Base-by-base conservation (phyloP, 2,113 vertebrate genomes). In the Galbula dea region DNA sequence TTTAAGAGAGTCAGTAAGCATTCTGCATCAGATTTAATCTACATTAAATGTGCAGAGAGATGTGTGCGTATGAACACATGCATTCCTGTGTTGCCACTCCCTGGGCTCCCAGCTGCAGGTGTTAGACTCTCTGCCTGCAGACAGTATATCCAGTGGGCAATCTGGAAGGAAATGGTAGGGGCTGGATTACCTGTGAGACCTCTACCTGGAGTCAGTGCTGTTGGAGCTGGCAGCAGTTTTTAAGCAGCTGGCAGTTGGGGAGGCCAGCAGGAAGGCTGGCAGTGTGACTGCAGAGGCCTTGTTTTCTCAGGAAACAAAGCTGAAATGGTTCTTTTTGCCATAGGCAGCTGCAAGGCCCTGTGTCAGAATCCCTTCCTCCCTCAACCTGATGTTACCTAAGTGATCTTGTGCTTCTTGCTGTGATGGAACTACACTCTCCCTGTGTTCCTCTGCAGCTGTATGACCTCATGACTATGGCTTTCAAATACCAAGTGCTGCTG, bases 381-480 rank as follows among this genome's bases (percentile, higher is more conserved):
- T 46, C 32, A 36, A 12, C 0, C 0, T 23, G 46, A 32, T 6
- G 41, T 59, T 36, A 29, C 58, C 76, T 15, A 10, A 21, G 32
- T 3, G 1, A 3, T 21, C 19, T n/a, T 9, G 1, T 10, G 0
- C 34, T 4, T 12, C 14, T 16, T 48, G 27, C 7, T 48, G 43
- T 21, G 48, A 15, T 3, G 10, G 69, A 43, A 87, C 49, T 43
- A 26, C 21, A 0, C 2, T 45, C 52, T 62, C 63, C 52, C 74
- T 0, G 0, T 72, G 71, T 89, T 90, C 6, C 39, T 95, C 86
- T 90, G 51, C 98, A 99, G 99, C 98, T 99, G 7, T 99, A 99
- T 39, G 99, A 99, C 95, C 97, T 99, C 91, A 99, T 99, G 99
- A 99, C 99, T 4, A 99, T 99, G 99, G 99, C 99, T 73, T 99